Conservation (phyloP, 2,797 vertebrate species). For the Cuculus canorus region DNA sequence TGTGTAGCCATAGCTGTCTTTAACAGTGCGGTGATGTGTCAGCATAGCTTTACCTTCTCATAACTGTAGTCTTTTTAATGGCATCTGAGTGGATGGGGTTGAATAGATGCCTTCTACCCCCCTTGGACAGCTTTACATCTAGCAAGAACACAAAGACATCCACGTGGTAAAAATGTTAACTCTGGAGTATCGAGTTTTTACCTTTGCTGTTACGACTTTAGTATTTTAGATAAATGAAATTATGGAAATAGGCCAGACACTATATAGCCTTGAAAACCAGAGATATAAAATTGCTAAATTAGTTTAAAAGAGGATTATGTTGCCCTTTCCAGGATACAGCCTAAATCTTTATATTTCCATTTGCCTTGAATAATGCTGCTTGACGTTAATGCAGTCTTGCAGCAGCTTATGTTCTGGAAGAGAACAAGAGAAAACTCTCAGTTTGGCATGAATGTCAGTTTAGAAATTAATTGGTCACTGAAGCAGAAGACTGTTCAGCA, state of each 20-base stretch:
- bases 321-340: slow-evolving; percentile 36
- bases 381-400: slow-evolving; percentile 52
- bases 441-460: slow-evolving; percentile 40
- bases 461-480: slow-evolving; percentile 37
- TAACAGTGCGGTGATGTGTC: neutral
- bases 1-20: neutral
- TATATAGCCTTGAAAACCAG: neutral
- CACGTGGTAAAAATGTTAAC: neutral
- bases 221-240: neutral
- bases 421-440: slow-evolving; percentile 40
- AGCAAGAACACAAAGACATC: neutral
- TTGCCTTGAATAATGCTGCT: slow-evolving; percentile 47
- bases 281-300: slow-evolving; percentile 17
- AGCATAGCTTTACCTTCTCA: neutral
- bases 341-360: slow-evolving; percentile 46
- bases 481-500: neutral
- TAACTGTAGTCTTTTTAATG: neutral
- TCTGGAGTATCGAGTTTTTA: neutral
- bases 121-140: neutral
- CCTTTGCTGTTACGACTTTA: neutral
- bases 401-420: slow-evolving; percentile 32
- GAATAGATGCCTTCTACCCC: neutral
- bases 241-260: neutral
- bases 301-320: slow-evolving; percentile 36
- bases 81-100: neutral